Evolutionary conservation across 1,140 invertebrate species (phyloP).

Genomic region (Marisa cornuarietis): DNA sequence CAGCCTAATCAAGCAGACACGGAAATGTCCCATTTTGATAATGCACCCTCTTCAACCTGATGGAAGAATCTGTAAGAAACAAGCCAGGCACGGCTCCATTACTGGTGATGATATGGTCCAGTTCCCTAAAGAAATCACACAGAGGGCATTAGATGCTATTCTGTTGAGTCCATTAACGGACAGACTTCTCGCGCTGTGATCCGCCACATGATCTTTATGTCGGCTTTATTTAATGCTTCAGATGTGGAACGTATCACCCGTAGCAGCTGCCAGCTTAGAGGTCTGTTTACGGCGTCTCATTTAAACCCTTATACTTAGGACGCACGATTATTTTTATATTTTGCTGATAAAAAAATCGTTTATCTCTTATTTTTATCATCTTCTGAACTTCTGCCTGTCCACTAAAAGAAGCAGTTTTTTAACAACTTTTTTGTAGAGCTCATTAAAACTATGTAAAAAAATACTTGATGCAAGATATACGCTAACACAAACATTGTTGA

Average conservation of each 20-base stretch:
- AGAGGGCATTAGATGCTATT: conserved; percentile 13
- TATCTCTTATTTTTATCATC: too few relatives aligned
- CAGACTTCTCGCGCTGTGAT: background rate
- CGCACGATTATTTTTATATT: too few relatives aligned
- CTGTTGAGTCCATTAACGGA: background rate
- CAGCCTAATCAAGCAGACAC: background rate
- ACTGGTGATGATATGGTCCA: background rate
- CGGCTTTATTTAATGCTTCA: background rate
- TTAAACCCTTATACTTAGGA: too few relatives aligned
- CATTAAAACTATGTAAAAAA: background rate
- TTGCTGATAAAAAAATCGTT: too few relatives aligned
- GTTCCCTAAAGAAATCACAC: background rate
- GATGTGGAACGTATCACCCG: background rate
- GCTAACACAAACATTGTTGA: conserved; percentile 1
- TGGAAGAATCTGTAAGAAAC: conserved; percentile 5
- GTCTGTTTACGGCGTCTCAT: too few relatives aligned
- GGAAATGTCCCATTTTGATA: conserved; percentile 10
- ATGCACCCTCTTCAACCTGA: conserved; percentile 1
- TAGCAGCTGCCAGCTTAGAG: too few relatives aligned
- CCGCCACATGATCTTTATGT: background rate
- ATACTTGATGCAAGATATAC: background rate
- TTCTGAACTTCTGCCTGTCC: background rate
- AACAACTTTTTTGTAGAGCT: too few relatives aligned
- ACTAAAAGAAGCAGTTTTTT: too few relatives aligned
- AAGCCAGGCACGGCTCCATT: conserved; percentile 14